Evolutionary conservation across 2,888 invertebrate species (phyloP).

Genomic region (Acrocera orbiculus): DNA sequence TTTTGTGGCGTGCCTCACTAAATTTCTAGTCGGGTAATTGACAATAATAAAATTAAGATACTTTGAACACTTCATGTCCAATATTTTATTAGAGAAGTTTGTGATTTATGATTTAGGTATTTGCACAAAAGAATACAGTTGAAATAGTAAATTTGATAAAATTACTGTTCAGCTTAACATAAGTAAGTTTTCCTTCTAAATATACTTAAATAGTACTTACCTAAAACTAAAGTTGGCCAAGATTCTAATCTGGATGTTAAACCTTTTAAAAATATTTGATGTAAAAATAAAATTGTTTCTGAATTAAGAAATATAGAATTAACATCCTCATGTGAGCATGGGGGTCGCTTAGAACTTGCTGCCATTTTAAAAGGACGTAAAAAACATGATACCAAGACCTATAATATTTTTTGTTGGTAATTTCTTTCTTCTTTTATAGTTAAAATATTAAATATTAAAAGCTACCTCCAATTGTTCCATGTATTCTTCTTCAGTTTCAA

Average conservation of each 20-base stretch:
- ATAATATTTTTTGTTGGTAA: constrained; percentile 1
- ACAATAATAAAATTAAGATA: too few relatives aligned
- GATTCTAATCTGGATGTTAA: constrained; percentile 79
- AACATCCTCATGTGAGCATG: constrained; percentile 83
- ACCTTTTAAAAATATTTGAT: constrained; percentile 87
- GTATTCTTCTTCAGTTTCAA: constrained; percentile 85
- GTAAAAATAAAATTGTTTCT: constrained; percentile 79
- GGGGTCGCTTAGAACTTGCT: constrained; percentile 81
- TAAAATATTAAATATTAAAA: constrained; percentile 23
- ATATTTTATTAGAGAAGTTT: too few relatives aligned
- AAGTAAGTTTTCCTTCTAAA: background rate
- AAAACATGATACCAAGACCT: constrained; percentile 65
- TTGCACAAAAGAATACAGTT: too few relatives aligned
- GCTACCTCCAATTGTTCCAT: constrained; percentile 72
- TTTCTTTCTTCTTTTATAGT: background rate
- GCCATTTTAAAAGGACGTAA: constrained; percentile 85
- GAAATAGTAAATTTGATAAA: too few relatives aligned
- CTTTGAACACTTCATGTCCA: too few relatives aligned
- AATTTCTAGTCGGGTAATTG: too few relatives aligned
- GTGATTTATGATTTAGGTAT: too few relatives aligned
- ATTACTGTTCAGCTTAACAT: too few relatives aligned
- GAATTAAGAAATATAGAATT: constrained; percentile 87
- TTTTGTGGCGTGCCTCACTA: too few relatives aligned
- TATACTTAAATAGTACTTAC: constrained; percentile 33
- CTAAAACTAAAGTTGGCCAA: constrained; percentile 84